Evolutionary conservation across 2,113 vertebrate species (phyloP).

Genomic region (Vulpes lagopus): DNA sequence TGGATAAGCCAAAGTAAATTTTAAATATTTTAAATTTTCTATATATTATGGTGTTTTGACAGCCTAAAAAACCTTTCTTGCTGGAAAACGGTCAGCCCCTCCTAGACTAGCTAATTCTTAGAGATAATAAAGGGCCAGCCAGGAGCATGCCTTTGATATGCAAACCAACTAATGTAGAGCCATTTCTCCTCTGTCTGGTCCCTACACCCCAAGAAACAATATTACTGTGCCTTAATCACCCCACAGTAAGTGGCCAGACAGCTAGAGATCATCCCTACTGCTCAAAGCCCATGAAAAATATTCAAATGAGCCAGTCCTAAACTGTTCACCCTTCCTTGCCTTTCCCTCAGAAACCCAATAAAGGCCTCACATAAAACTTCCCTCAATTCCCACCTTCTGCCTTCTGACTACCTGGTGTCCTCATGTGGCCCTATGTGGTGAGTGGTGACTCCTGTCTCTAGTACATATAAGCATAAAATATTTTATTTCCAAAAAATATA

Average conservation of each 20-base stretch:
- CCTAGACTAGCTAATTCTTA: background rate
- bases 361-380: background rate
- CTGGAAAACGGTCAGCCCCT: background rate
- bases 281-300: background rate
- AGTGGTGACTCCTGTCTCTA: background rate
- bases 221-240: background rate
- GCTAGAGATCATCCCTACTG: background rate
- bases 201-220: background rate
- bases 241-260: background rate
- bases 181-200: background rate
- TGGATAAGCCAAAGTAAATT: background rate
- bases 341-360: background rate
- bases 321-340: background rate
- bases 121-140: background rate
- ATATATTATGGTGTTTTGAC: background rate
- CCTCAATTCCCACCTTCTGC: background rate
- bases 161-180: background rate
- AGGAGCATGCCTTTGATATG: background rate
- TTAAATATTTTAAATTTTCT: background rate
- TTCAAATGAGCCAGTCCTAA: background rate
- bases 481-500: background rate
- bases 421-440: background rate
- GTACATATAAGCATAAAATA: background rate
- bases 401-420: background rate
- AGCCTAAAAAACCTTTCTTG: background rate